These are phyloP conservation scores for Styela clava DNA, from an alignment of 23 tunicate genomes.

Conservation along the genomic window DNA sequence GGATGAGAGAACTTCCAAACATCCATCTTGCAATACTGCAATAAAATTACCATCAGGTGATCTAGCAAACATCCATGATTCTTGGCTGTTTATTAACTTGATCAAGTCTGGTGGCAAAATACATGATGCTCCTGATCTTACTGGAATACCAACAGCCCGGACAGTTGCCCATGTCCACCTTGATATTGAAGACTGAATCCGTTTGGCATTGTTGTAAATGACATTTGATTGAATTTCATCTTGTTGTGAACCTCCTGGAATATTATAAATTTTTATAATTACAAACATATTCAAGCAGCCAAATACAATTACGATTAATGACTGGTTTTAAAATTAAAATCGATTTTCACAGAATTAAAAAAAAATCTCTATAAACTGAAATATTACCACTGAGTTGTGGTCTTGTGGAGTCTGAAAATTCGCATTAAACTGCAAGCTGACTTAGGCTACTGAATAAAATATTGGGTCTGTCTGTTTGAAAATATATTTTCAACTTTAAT, in stretches of 20 bases:
- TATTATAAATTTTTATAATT: not conserved
- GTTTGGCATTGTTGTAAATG: not conserved
- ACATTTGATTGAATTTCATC: slow-evolving; percentile 3
- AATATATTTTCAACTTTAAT: no score
- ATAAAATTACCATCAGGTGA: slow-evolving; percentile 29
- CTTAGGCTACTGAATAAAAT: no score
- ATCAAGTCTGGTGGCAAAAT: slow-evolving; percentile 18
- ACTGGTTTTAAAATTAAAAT: no score
- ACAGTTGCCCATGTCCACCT: slow-evolving; percentile 19
- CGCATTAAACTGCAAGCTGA: no score
- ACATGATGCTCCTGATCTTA: slow-evolving; percentile 19
- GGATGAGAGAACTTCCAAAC: slow-evolving; percentile 31
- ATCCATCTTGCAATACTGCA: slow-evolving; percentile 20
- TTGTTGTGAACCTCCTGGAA: not conserved
- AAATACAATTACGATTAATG: not conserved
- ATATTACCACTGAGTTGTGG: no score
- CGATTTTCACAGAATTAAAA: no score
- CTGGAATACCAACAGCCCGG: slow-evolving; percentile 25
- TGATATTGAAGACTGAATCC: slow-evolving; percentile 10
- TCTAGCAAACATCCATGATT: slow-evolving; percentile 36
- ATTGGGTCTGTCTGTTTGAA: no score
- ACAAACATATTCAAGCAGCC: not conserved
- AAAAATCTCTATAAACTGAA: no score
- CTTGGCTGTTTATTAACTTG: slow-evolving; percentile 1
- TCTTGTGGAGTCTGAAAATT: no score